Base-by-base conservation (phyloP, 2,113 vertebrate species). In the Brachypodius melanocephalos region DNA sequence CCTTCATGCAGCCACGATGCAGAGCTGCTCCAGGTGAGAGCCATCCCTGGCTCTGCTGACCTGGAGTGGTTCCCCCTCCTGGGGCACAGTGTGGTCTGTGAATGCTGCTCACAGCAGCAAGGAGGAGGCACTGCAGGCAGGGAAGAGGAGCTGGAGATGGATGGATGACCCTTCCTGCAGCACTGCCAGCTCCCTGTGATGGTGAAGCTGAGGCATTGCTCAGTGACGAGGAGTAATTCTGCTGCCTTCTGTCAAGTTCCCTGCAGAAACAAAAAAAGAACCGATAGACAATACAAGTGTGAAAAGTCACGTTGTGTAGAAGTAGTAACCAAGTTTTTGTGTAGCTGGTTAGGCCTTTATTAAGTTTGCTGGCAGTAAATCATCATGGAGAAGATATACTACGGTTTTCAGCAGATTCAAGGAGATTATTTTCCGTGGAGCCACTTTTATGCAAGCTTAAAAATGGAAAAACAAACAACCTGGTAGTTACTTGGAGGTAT, bases 401-500 rank as follows among this genome's bases (percentile, higher is more conserved):
- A 36, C 6, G 7, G 55, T 17, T 76, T 74, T 85, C 71, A 83
- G 67, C 59, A 85, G n/a, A 32, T 48, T 65, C 36, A 48, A 21
- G 80, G 72, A 92, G 48, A 42, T 81, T 90, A 69, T 96, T 96
- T 97, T 86, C 57, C 81, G 59, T 85, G 75, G 84, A 88, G 61
- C 68, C 81, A 54, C 68, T 93, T 91, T 90, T 69, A 74, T 83
- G 66, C 78, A 80, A 91, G 75, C 55, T 71, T 84, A 77, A 86
- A 94, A 75, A 96, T 86, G 82, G 79, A 93, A 96, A 95, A 96
- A 91, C 72, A 96, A 94, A 88, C 85, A 97, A 91, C 82, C 78
- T 95, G 75, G 51, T 40, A 77, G 72, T 73, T 83, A 80, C 51
- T 83, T 74, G 59, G 78, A 95, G 66, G 85, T 95, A 93, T 22